Evolutionary conservation across 2,113 vertebrate genomes (phyloP).

Genomic region (Aythya baeri): DNA sequence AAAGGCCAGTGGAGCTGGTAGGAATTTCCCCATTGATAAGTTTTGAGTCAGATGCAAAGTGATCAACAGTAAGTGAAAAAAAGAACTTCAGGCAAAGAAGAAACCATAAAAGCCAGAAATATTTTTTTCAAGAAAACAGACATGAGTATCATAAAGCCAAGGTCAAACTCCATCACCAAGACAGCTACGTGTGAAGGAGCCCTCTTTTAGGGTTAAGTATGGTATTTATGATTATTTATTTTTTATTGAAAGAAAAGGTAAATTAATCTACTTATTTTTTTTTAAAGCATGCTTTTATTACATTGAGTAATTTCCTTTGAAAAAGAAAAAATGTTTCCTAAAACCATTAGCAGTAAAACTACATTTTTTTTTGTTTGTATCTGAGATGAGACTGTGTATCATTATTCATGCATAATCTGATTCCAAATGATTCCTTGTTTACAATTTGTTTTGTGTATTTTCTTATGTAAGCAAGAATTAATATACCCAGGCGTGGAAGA

Average conservation of each 20-base stretch:
- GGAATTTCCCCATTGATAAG: background rate
- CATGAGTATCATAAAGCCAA: background rate
- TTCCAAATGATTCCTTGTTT: slow-evolving; percentile 66
- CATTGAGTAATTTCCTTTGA: slow-evolving; percentile 60
- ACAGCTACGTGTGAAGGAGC: background rate
- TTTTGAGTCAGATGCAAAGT: background rate
- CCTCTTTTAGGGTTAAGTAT: background rate
- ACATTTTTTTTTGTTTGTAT: background rate
- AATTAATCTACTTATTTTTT: slow-evolving; percentile 57
- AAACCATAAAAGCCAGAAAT: background rate
- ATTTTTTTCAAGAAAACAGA: background rate
- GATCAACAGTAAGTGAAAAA: background rate
- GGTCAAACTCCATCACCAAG: background rate
- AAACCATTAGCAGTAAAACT: slow-evolving; percentile 47
- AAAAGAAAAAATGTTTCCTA: slow-evolving; percentile 68
- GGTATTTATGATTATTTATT: slow-evolving; percentile 60
- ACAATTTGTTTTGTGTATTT: slow-evolving; percentile 67
- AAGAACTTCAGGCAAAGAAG: background rate
- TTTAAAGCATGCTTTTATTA: slow-evolving; percentile 62
- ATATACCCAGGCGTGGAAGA: slow-evolving; percentile 66
- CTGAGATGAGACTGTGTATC: slow-evolving; percentile 33
- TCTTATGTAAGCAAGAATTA: slow-evolving; percentile 75
- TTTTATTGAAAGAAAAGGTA: slow-evolving; percentile 61
- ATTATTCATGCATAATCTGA: slow-evolving; percentile 68
- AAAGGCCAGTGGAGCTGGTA: background rate